These are phyloP conservation scores for Hirudinaria manillensis DNA, from an alignment of 2,888 invertebrate species.

Conservation along the genomic window DNA sequence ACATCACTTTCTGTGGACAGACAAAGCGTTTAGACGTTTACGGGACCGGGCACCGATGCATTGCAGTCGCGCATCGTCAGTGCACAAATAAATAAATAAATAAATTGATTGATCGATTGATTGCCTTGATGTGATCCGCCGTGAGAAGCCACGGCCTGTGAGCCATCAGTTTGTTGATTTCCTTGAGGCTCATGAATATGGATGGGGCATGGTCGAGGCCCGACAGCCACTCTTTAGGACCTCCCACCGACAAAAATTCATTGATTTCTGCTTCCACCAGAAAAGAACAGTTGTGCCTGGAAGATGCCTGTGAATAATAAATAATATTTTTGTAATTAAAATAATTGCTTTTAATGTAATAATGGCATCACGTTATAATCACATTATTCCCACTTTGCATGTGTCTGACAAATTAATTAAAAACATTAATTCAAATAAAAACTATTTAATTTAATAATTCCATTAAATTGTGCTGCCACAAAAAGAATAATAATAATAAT, in stretches of 20 bases:
- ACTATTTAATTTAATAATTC: too few relatives aligned
- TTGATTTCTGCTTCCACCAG: constrained; percentile 20
- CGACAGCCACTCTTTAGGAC: constrained; percentile 24
- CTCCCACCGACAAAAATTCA: constrained; percentile 26
- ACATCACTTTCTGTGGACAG: constrained; percentile 46
- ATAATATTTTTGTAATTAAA: too few relatives aligned
- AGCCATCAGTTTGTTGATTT: constrained; percentile 25
- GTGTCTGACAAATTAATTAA: too few relatives aligned
- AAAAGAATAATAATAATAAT: too few relatives aligned
- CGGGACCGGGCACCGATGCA: background rate
- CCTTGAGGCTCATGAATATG: constrained; percentile 18
- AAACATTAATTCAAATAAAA: too few relatives aligned
- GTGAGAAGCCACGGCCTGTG: constrained; percentile 29
- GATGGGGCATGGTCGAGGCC: constrained; percentile 20
- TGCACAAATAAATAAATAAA: background rate
- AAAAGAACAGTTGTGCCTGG: constrained; percentile 28
- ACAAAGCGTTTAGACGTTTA: background rate
- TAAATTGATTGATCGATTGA: too few relatives aligned
- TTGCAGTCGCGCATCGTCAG: background rate
- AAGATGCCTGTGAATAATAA: constrained; percentile 20
- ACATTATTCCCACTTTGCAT: background rate
- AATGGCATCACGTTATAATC: too few relatives aligned
- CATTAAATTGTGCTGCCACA: too few relatives aligned
- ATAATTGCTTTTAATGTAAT: too few relatives aligned
- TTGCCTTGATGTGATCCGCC: constrained; percentile 16